Evolutionary conservation across 2,113 vertebrate species (phyloP).

Genomic region (Solea senegalensis): DNA sequence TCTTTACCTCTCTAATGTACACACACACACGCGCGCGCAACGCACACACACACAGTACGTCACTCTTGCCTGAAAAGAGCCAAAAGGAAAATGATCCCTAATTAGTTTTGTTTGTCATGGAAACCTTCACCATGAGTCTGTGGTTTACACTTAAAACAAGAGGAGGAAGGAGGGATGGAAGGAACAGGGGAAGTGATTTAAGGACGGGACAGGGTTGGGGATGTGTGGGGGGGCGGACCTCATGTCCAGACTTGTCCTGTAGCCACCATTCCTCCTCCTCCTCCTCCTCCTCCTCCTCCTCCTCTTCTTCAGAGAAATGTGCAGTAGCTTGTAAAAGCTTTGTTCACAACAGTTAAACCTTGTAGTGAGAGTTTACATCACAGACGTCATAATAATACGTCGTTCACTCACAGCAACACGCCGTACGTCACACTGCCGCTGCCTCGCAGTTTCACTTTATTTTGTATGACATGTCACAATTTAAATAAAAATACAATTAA

Average conservation of each 20-base stretch:
- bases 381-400: background rate
- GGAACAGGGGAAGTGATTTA: conserved; percentile 13
- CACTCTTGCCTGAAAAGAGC: conserved; percentile 4
- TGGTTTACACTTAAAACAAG: conserved; percentile 40
- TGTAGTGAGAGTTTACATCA: conserved; percentile 3
- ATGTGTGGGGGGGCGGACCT: background rate
- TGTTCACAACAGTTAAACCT: background rate
- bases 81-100: conserved; percentile 58
- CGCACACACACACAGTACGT: background rate
- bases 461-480: no score
- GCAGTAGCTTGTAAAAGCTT: background rate
- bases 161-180: conserved; percentile 24
- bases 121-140: conserved; percentile 55
- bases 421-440: background rate
- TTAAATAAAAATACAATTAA: no score
- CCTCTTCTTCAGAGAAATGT: conserved; percentile 4
- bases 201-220: conserved; percentile 2
- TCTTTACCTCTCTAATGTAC: background rate
- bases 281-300: conserved; percentile 17
- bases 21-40: background rate
- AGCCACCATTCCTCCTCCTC: conserved; percentile 11
- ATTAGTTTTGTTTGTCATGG: conserved; percentile 75
- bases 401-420: background rate
- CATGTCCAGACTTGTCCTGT: conserved; percentile 55
- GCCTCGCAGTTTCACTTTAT: background rate